Evolutionary conservation across 2,888 invertebrate species (phyloP), one percentile per base, ranked within the genome.

Genomic region (Dolomedes plantarius): DNA sequence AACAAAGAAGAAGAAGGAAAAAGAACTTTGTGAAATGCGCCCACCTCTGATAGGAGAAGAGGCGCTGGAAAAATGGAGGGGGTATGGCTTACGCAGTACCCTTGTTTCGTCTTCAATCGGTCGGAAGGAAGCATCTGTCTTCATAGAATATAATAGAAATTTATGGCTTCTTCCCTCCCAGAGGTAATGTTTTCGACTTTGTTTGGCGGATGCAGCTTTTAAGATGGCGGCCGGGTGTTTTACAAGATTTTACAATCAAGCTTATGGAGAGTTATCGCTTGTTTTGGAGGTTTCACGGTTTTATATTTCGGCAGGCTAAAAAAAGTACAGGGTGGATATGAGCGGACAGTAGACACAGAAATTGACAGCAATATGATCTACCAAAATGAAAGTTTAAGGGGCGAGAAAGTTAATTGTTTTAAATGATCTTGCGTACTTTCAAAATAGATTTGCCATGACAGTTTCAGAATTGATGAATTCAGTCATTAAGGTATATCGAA

Each of bases 221-320:
- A 23, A 62, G 23, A 50, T 56, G 41, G 68, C 32, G 31, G 23
- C 31, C 11, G 83, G 50, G 50, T 65, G 73, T 73, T 85, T 83
- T 77, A 85, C 83, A 85, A 77, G 83, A 77, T 85, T 85, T 85
- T 77, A 83, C 83, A 85, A 78, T 77, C 83, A 78, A 32, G 56
- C 56, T 19, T 6, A 19, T 3, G 1, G 23, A 56, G 56, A 56
- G 16, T 46, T 23, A 56, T 56, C 23, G 19, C 56, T 56, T 56
- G 56, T 56, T 56, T 23, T 5, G 3, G 56, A 56, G 23, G 56
- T 56, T 56, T 56, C 46, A 36, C 36, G 36, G 5, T 36, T 36
- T n/a, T n/a, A n/a, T n/a, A n/a, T n/a, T n/a, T n/a, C n/a, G n/a
- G n/a, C n/a, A n/a, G n/a, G n/a, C n/a, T n/a, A n/a, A n/a, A n/a